Evolutionary conservation across 2,113 vertebrate genomes (phyloP), one percentile per base, ranked within the genome.

Genomic region (Xiphophorus couchianus): DNA sequence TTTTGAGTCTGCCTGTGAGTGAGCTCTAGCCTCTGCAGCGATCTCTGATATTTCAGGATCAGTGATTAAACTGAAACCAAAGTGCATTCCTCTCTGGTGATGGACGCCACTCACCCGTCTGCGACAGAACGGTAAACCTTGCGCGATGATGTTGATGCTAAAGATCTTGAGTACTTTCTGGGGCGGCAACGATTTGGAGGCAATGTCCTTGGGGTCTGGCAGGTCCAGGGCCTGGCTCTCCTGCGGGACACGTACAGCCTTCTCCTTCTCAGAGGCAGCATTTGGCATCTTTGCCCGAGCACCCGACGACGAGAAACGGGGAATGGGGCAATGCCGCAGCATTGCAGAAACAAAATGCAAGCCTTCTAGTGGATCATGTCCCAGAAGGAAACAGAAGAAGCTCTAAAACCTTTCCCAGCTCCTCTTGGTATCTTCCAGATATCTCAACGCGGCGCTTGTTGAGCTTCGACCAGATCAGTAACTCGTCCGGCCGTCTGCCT

Each of bases 61-160:
- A n/a, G 22, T 33, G 15, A 15, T 31, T 62, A 65, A 73, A 35
- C 73, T 25, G 9, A 79, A 74, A 54, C 33, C 33, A 39, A 71
- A 71, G 35, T 28, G 22, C 44, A 25, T 4, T 2, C 10, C 12
- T 11, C 28, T 3, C n/a, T 39, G 33, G 37, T 31, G 27, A 25
- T 7, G 12, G 1, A 30, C 65, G 39, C 62, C 25, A 95, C 95
- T 94, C 95, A 99, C 97, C 97, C 97, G 97, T 93, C 96, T 96
- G 79, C 95, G 97, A 89, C 97, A 98, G 93, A 99, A 99, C 48
- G 97, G 97, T 91, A 99, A 92, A 77, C 97, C 95, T 85, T 99
- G 97, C 27, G 98, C 94, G 87, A 99, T 98, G 93, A 99, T 99
- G 93, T 97, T 99, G 94, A 99, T 97, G 93, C 97, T 98, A 93